Evolutionary conservation across 2,797 vertebrate genomes (phyloP), one percentile per base, ranked within the genome.

Genomic region (Oryzias dopingdopingensis): DNA sequence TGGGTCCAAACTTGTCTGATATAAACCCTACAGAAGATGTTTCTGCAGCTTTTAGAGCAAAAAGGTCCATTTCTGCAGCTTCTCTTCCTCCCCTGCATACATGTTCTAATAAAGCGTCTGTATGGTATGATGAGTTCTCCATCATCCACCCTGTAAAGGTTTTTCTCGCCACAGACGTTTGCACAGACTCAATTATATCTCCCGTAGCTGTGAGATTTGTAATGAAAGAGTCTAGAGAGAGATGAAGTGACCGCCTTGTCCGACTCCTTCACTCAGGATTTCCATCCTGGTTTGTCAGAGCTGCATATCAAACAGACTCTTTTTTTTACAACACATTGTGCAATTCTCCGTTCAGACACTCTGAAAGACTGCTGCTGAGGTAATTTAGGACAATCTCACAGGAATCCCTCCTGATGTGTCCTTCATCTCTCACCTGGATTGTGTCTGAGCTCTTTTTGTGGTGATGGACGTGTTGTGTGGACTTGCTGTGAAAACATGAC

Each of bases 381-480:
- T 80, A 67, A 84, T 82, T 85, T 67, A 65, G 70, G 62, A 65
- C 52, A 52, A 45, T 75, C 78, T 74, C 72, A 73, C 64, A 62
- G 76, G 76, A 85, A 80, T 76, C 65, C 78, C 70, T 73, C 67
- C 73, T 29, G 1, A 60, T 23, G 76, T 78, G 81, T 78, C 86
- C 84, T 88, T 88, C 78, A 78, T 84, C 79, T 76, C 73, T 85
- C 83, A 81, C 72, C 60, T 64, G 74, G 63, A 81, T 77, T 67
- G 70, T 46, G 63, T 67, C 71, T 79, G 52, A 1, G 65, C 40
- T 73, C 53, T 65, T 69, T 40, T 73, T 64, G 61, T 68, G 50
- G 49, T 56, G 72, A 52, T 12, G 32, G 32, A 37, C 32, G 32
- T 37, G 32, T 12, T 37, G 32, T 12, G 10, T 37, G 10, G 12